A percentile compares a stretch with the other conserved stretches of the same genome.
These are phyloP conservation scores for Morpho helenor DNA, from an alignment of 2,888 invertebrate species.

Conservation along the genomic window DNA sequence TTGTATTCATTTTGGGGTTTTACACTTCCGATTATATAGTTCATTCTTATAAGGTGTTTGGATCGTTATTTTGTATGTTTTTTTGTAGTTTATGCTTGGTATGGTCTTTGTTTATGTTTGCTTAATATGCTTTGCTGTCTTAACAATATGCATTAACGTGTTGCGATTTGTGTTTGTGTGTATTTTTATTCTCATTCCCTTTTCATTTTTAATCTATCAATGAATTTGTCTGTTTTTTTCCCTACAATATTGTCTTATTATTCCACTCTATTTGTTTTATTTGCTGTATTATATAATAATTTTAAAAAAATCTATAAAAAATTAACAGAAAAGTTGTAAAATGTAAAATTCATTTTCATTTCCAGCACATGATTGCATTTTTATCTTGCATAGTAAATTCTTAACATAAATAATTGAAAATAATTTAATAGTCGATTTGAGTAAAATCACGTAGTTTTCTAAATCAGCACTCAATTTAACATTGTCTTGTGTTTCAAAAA, in stretches of 20 bases:
- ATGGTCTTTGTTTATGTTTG: constrained; percentile 22
- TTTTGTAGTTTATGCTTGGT: constrained; percentile 14
- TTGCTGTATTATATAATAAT: too few relatives aligned
- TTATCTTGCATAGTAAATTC: too few relatives aligned
- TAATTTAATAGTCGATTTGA: too few relatives aligned
- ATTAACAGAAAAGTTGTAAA: too few relatives aligned
- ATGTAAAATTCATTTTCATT: too few relatives aligned
- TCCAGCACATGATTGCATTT: too few relatives aligned
- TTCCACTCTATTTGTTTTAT: background rate
- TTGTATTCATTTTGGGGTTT: constrained; percentile 9
- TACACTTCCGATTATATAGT: too few relatives aligned
- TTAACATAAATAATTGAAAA: too few relatives aligned
- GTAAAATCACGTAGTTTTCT: too few relatives aligned
- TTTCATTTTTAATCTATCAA: constrained; percentile 19
- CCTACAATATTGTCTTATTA: background rate
- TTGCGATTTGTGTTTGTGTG: constrained; percentile 78
- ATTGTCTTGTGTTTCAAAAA: background rate
- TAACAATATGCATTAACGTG: constrained; percentile 54
- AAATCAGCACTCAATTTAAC: constrained; percentile 5
- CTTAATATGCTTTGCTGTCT: constrained; percentile 44
- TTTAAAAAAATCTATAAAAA: too few relatives aligned
- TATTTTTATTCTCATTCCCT: constrained; percentile 41
- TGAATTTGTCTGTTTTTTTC: background rate
- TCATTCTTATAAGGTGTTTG: too few relatives aligned
- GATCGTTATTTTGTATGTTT: background rate